These are phyloP conservation scores for Galeopsomyia nigrocyanea DNA, from an alignment of 2,888 invertebrate genomes.

Conservation along the genomic window DNA sequence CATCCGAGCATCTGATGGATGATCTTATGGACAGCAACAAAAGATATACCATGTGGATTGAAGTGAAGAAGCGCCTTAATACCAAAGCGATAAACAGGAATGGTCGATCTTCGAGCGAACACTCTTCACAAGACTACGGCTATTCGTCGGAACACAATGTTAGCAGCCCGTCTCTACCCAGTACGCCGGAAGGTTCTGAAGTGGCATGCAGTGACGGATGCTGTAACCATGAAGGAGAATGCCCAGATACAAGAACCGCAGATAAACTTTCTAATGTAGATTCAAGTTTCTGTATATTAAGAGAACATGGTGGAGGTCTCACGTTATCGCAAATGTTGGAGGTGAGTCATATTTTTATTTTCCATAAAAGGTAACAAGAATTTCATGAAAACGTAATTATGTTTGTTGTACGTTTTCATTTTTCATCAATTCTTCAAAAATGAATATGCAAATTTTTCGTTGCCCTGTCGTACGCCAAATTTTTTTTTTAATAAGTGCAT, in stretches of 20 bases:
- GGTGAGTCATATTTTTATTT: constrained; percentile 70
- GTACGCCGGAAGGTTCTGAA: constrained; percentile 91
- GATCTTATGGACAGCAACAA: constrained; percentile 61
- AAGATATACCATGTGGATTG: constrained; percentile 62
- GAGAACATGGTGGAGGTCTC: constrained; percentile 71
- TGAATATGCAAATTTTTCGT: no score
- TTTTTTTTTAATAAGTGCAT: no score
- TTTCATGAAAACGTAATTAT: neutral
- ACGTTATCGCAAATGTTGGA: constrained; percentile 85
- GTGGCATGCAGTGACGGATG: constrained; percentile 90
- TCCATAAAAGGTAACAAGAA: neutral
- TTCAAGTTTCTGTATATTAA: constrained; percentile 60
- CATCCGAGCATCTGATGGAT: constrained; percentile 60
- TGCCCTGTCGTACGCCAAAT: no score
- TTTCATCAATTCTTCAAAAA: no score
- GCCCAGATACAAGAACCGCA: constrained; percentile 60
- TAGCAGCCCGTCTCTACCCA: constrained; percentile 83
- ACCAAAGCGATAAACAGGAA: constrained; percentile 71
- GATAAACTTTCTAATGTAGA: constrained; percentile 61
- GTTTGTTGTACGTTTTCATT: no score
- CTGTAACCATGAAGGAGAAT: constrained; percentile 80
- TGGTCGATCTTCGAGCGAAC: constrained; percentile 76
- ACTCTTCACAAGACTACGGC: constrained; percentile 84
- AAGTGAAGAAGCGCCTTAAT: constrained; percentile 67
- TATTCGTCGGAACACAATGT: constrained; percentile 89